Evolutionary conservation across 2,113 vertebrate genomes (phyloP).

Genomic region (Mionectes macconnelli): DNA sequence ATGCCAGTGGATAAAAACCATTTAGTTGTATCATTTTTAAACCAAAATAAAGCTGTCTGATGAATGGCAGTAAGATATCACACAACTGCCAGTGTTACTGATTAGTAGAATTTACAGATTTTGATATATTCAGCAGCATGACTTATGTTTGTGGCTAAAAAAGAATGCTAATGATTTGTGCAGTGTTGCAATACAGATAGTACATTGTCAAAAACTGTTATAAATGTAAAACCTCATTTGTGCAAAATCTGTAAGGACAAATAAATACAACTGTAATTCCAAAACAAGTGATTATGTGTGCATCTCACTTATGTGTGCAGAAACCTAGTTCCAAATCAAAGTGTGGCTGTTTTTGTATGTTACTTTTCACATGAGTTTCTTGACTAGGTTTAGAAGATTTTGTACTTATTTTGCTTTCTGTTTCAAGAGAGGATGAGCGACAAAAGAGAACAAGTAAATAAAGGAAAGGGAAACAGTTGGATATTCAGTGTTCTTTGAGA

Average conservation of each 20-base stretch:
- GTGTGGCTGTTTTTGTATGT: neutral
- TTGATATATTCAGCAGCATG: conserved; percentile 39
- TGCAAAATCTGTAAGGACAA: neutral
- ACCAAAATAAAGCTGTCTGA: conserved; percentile 61
- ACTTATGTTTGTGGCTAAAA: conserved; percentile 58
- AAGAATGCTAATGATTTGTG: conserved; percentile 17
- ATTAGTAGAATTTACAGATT: conserved; percentile 58
- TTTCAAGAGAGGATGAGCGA: neutral
- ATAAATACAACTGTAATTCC: neutral
- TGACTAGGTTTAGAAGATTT: neutral
- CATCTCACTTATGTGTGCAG: neutral
- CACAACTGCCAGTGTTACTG: conserved; percentile 31
- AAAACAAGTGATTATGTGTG: neutral
- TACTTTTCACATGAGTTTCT: neutral
- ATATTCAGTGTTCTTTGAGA: neutral
- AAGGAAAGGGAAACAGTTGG: neutral
- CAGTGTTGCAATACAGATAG: conserved; percentile 24
- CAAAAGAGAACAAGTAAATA: neutral
- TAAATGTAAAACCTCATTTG: conserved; percentile 13
- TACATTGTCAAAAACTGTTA: conserved; percentile 47
- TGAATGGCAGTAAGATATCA: conserved; percentile 43
- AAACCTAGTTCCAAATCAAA: neutral
- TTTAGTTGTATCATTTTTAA: conserved; percentile 22
- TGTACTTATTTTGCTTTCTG: neutral
- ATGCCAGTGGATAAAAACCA: neutral